phyloP scores from a whole-genome alignment of 2,888 invertebrate species.

The Tachina fera region DNA sequence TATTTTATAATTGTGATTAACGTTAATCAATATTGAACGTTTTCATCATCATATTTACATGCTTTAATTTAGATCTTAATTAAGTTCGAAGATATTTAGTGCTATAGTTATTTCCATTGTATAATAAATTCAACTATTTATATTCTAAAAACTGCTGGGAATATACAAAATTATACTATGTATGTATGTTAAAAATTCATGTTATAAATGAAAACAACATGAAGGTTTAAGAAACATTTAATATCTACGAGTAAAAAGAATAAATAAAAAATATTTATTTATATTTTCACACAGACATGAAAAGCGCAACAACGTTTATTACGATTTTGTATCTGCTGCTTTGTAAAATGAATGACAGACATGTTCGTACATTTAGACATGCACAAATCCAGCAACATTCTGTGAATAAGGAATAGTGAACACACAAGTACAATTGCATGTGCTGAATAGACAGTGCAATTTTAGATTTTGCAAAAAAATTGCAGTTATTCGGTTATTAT shows the following conservation, averaged over 20 bases:
- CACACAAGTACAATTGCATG: background rate
- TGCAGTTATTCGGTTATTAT: conserved; percentile 25
- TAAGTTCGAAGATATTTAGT: no score
- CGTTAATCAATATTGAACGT: no score
- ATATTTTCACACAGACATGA: conserved; percentile 33
- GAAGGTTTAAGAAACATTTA: conserved; percentile 23
- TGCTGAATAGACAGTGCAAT: conserved; percentile 6
- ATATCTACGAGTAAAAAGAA: background rate
- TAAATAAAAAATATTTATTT: background rate
- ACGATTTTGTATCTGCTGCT: conserved; percentile 47
- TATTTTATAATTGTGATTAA: no score
- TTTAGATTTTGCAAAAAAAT: background rate
- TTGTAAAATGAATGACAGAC: conserved; percentile 57
- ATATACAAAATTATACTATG: background rate
- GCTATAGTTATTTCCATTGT: no score
- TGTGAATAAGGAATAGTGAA: no score
- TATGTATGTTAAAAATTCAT: conserved; percentile 39
- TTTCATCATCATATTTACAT: no score
- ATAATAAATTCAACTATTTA: no score
- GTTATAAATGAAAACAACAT: conserved; percentile 49
- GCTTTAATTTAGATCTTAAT: no score
- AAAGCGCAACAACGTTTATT: conserved; percentile 62
- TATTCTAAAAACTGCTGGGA: background rate
- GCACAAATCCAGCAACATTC: no score
- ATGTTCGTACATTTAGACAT: background rate